phyloP scores from a whole-genome alignment of 2,113 vertebrate genomes.

The Barbus barbus region DNA sequence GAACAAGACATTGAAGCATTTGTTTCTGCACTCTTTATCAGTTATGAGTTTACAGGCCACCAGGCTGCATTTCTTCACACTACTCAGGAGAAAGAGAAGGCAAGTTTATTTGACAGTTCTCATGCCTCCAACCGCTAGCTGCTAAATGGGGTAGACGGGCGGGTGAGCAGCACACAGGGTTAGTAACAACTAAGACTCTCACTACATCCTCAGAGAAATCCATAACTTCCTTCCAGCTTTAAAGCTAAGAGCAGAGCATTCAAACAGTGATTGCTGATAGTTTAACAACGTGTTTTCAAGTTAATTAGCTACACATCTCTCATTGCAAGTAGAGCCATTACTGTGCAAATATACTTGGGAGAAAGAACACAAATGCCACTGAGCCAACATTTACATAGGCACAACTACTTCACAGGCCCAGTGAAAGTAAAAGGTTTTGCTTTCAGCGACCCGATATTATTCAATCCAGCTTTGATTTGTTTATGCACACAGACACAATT shows the following conservation, averaged over 20 bases:
- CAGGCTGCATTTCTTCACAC: slow-evolving; percentile 27
- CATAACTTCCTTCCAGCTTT: slow-evolving; percentile 13
- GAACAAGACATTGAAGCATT: not conserved
- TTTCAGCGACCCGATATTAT: not conserved
- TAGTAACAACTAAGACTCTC: slow-evolving; percentile 9
- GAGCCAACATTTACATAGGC: slow-evolving; percentile 33
- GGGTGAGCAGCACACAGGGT: not conserved
- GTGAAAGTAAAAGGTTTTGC: not conserved
- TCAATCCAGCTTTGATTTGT: not conserved
- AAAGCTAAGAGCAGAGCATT: not conserved
- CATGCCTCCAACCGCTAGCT: slow-evolving; percentile 74
- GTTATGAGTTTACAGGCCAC: slow-evolving; percentile 8
- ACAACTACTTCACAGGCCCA: not conserved
- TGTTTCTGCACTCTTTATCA: slow-evolving; percentile 1
- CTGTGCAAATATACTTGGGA: slow-evolving; percentile 9
- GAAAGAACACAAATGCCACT: slow-evolving; percentile 24
- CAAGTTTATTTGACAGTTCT: slow-evolving; percentile 78
- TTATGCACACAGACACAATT: not conserved
- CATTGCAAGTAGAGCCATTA: slow-evolving; percentile 29
- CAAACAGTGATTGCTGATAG: slow-evolving; percentile 22
- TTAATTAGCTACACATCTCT: slow-evolving; percentile 40
- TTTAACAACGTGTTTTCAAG: slow-evolving; percentile 20
- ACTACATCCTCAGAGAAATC: slow-evolving; percentile 8
- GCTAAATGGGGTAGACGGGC: slow-evolving; percentile 9
- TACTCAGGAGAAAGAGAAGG: slow-evolving; percentile 16